Evolutionary conservation across 2,888 invertebrate genomes (phyloP), one percentile per base, ranked within the genome.

Genomic region (Malacosoma neustria): DNA sequence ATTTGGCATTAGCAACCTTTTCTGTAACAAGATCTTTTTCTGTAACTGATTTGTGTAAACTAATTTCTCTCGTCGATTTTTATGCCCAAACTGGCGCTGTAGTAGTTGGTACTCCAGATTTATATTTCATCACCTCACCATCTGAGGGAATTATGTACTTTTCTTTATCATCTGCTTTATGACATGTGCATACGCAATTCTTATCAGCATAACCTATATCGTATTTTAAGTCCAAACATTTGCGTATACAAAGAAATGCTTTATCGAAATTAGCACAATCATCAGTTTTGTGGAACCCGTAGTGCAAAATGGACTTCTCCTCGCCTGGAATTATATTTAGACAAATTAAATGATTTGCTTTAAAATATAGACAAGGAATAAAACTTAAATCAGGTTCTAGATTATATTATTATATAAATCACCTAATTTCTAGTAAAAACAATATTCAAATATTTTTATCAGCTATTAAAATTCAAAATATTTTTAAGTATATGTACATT

Each of bases 111-210:
- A 64, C 54, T 12, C 58, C 68, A 5, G 49, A 44, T 29, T 52
- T 59, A 64, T 57, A 61, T n/a, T 46, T 55, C 2, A 61, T 54
- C 29, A 43, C 11, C 36, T 48, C 30, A 9, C 32, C 31, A 11
- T 11, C 4, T 30, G 22, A 6, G 15, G 40, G 29, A 11, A 29
- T 13, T 30, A 45, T 56, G 37, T 54, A 57, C 31, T 63, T 55
- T 13, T 49, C 52, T 36, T 72, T 64, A 2, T 52, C 45, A 14
- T 36, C 48, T n/a, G 71, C 65, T 32, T 45, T 39, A 13, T 49
- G 62, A 54, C 81, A 82, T 7, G 53, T 64, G 39, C 81, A 82
- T 4, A 32, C 31, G 39, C 81, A 82, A 11, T 62, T 34, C 54
- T 60, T 68, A 41, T 79, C 60, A 1, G 76, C 45, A 30, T 59